Evolutionary conservation across 2,113 vertebrate species (phyloP), one percentile per base, ranked within the genome.

Genomic region (Eurypyga helias): DNA sequence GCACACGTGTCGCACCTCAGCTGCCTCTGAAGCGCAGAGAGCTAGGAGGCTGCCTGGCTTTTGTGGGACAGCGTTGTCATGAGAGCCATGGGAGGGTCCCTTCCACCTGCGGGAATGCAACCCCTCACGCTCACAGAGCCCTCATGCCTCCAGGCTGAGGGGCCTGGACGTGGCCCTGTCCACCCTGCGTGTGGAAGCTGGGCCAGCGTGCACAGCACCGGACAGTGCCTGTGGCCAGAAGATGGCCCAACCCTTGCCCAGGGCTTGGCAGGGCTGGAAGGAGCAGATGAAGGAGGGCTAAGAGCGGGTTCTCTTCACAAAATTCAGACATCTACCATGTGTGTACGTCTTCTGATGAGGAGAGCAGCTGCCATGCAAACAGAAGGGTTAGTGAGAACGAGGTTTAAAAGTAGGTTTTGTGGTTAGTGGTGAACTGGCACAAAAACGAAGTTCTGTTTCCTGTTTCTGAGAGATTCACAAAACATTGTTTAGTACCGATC

Each of bases 1-100:
- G 28, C 16, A 23, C 41, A 15, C 1, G 0, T 9, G 51, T 2
- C 5, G 26, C 3, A 3, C 51, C 60, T 43, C n/a, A 8, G 34
- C 71, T 34, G 21, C 4, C 2, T 16, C 81, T 54, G 71, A 17
- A 62, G 57, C 31, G 28, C 0, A 4, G 43, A 29, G 48, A 76
- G 43, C 72, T 41, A 16, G 6, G 13, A 49, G 43, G 33, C 73
- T 84, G 69, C 69, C 86, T 51, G 67, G 57, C 36, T 57, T n/a
- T 11, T 48, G 33, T 54, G 48, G 13, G 26, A 41, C 58, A 92
- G 21, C 43, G 11, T 77, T 2, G 1, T n/a, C 33, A 36, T 7
- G 25, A 54, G 77, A 72, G 34, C 60, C n/a, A 18, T 10, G 24
- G 34, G 36, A 38, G 34, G 9, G 5, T 36, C 23, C 12, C 49